These are phyloP conservation scores for Gadus macrocephalus DNA, from an alignment of 2,113 vertebrate species.

Conservation along the genomic window DNA sequence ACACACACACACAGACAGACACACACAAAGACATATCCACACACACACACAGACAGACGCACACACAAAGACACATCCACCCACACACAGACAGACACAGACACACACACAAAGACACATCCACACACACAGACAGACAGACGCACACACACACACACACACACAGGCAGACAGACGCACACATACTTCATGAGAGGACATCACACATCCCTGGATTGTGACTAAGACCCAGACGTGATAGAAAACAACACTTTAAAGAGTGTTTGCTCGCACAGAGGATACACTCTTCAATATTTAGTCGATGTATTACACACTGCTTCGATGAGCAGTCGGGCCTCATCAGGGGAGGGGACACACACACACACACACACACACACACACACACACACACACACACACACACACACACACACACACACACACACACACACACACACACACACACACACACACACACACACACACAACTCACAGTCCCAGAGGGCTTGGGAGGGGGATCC, in stretches of 20 bases:
- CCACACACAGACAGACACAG: constrained; percentile 23
- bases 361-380: too few relatives aligned
- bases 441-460: too few relatives aligned
- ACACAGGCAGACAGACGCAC: constrained; percentile 2
- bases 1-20: constrained; percentile 26
- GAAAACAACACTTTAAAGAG: neutral
- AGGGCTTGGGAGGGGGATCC: constrained; percentile 65
- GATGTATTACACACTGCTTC: too few relatives aligned
- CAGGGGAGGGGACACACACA: too few relatives aligned
- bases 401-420: too few relatives aligned
- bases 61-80: constrained; percentile 27
- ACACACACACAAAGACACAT: constrained; percentile 27
- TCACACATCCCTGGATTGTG: constrained; percentile 10
- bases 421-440: too few relatives aligned
- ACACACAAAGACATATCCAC: constrained; percentile 30
- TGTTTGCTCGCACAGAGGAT: constrained; percentile 22
- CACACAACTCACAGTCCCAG: constrained; percentile 76
- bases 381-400: too few relatives aligned
- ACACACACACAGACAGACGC: constrained; percentile 27
- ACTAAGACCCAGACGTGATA: constrained; percentile 22
- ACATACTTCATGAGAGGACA: constrained; percentile 20
- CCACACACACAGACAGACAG: constrained; percentile 25
- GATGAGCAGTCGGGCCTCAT: too few relatives aligned
- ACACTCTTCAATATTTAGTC: neutral
- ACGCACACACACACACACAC: constrained; percentile 26